Percentiles rank a stretch among this genome's conserved stretches.
phyloP scores from a whole-genome alignment of 1,140 invertebrate genomes.

The Drosophila willistoni region DNA sequence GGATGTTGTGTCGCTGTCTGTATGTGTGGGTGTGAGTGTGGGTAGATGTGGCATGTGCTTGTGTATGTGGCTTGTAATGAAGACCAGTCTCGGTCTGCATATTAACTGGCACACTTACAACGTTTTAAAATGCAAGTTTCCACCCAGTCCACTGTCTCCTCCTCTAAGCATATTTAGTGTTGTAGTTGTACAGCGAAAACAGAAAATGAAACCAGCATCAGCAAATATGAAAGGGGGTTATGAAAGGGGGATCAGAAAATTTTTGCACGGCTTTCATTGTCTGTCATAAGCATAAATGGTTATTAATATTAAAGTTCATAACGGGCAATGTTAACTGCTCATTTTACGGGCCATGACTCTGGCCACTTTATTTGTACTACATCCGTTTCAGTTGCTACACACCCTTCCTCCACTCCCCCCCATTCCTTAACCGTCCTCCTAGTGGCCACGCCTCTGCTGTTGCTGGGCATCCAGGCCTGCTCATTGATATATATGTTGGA shows the following conservation, averaged over 20 bases:
- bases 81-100: slow-evolving; percentile 73
- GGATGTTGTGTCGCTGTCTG: slow-evolving; percentile 33
- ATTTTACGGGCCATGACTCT: slow-evolving; percentile 57
- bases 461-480: slow-evolving; percentile 6
- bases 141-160: not conserved
- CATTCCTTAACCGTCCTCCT: not conserved
- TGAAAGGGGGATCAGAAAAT: slow-evolving; percentile 15
- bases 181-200: slow-evolving; percentile 66
- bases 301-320: slow-evolving; percentile 76
- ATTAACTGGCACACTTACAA: slow-evolving; percentile 70
- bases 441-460: not conserved
- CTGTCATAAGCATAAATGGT: slow-evolving; percentile 78
- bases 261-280: slow-evolving; percentile 58
- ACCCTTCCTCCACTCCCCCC: no score
- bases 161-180: slow-evolving; percentile 70
- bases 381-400: slow-evolving; percentile 17
- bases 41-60: slow-evolving; percentile 7
- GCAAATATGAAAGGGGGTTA: slow-evolving; percentile 14
- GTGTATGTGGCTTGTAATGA: slow-evolving; percentile 63
- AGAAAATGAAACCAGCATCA: slow-evolving; percentile 16
- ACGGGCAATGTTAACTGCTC: slow-evolving; percentile 60
- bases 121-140: slow-evolving; percentile 67
- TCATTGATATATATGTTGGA: slow-evolving; percentile 55
- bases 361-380: slow-evolving; percentile 57
- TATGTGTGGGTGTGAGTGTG: slow-evolving; percentile 18